Conservation (phyloP, 1,140 invertebrate species). For the Trinorchestia longiramus region DNA sequence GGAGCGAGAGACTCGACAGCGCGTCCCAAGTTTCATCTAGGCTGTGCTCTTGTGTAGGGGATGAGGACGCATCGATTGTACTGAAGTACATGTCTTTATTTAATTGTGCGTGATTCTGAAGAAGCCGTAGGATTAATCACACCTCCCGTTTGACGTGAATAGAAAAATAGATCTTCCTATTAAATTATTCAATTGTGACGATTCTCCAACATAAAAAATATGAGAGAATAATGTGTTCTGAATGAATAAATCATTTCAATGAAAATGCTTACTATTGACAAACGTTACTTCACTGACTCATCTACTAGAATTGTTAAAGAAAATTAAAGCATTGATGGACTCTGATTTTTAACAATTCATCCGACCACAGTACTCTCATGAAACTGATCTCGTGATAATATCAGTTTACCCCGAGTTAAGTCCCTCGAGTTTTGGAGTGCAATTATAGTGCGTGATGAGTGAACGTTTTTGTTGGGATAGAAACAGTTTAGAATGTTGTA, state of each 20-base stretch:
- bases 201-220: neutral
- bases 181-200: no score
- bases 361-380: neutral
- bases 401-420: no score
- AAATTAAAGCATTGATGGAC: neutral
- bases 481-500: no score
- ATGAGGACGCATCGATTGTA: neutral
- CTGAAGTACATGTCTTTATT: neutral
- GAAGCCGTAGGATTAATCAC: neutral
- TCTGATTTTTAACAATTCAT: neutral
- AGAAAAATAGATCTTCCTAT: no score
- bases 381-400: neutral
- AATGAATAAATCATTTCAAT: neutral
- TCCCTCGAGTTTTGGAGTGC: no score
- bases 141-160: neutral
- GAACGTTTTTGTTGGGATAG: no score
- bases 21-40: neutral
- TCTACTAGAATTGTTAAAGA: neutral
- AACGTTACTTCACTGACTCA: neutral
- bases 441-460: no score
- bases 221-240: neutral
- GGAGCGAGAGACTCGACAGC: neutral
- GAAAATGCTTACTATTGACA: neutral
- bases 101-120: neutral
- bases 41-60: neutral